A percentile compares a stretch with the other conserved stretches of the same genome.
phyloP scores from a whole-genome alignment of 2,797 vertebrate species.

The Syngnathus rostellatus region DNA sequence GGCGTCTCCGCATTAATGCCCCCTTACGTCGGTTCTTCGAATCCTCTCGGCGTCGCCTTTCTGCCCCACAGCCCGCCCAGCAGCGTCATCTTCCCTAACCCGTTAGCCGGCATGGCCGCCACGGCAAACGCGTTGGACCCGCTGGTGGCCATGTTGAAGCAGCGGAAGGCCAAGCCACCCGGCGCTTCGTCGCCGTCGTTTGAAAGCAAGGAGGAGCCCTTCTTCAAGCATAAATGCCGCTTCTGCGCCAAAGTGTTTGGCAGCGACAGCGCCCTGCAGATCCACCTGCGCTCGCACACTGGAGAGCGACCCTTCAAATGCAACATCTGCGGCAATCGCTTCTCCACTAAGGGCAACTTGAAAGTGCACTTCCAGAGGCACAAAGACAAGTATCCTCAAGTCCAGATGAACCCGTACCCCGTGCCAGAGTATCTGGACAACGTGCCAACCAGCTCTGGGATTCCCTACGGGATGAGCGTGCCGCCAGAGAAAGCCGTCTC shows the following conservation, averaged over 20 bases:
- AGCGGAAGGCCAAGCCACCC: slow-evolving; percentile 85
- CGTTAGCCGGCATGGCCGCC: slow-evolving; percentile 89
- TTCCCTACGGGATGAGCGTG: slow-evolving; percentile 94
- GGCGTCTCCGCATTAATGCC: slow-evolving; percentile 61
- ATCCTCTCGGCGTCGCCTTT: slow-evolving; percentile 79
- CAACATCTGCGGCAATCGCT: slow-evolving; percentile 98
- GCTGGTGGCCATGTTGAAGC: slow-evolving; percentile 86
- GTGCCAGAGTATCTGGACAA: slow-evolving; percentile 98
- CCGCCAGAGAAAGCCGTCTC: slow-evolving; percentile 86
- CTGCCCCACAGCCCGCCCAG: slow-evolving; percentile 91
- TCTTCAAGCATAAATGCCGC: slow-evolving; percentile 97
- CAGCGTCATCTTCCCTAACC: slow-evolving; percentile 94
- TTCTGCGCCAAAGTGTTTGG: slow-evolving; percentile 99
- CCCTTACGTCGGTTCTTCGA: slow-evolving; percentile 64
- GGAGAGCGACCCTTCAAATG: slow-evolving; percentile 98
- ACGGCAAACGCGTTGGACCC: slow-evolving; percentile 91
- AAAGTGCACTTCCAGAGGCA: slow-evolving; percentile 99
- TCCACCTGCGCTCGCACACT: slow-evolving; percentile 96
- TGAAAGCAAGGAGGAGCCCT: slow-evolving; percentile 92
- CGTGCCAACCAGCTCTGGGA: slow-evolving; percentile 90
- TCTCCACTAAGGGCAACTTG: slow-evolving; percentile 97
- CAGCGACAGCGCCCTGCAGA: slow-evolving; percentile 96
- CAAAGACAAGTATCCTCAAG: slow-evolving; percentile 95
- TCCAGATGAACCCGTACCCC: slow-evolving; percentile 98
- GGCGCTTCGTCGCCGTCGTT: slow-evolving; percentile 84